Evolutionary conservation across 2,888 invertebrate species (phyloP).

Genomic region (Tryphoninae sp.): DNA sequence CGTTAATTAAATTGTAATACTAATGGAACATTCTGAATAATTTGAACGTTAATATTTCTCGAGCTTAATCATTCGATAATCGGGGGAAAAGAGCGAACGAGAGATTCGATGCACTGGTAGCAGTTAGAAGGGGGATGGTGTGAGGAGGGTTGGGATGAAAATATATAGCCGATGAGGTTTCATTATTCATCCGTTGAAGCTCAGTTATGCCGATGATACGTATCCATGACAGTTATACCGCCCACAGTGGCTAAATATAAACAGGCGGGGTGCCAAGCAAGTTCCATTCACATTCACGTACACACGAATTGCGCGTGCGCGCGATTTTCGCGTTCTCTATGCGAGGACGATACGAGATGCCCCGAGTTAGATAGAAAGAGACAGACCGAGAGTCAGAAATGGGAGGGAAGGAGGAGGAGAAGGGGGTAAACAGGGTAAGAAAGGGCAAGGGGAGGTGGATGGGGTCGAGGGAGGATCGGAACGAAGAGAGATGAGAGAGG

Average conservation of each 20-base stretch:
- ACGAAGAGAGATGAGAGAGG: slow-evolving; percentile 36
- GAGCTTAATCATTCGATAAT: slow-evolving; percentile 16
- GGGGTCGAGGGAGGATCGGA: slow-evolving; percentile 20
- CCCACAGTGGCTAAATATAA: slow-evolving; percentile 81
- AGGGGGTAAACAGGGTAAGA: background rate
- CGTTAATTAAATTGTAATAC: too few species aligned
- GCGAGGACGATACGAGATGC: slow-evolving; percentile 42
- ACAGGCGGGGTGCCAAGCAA: slow-evolving; percentile 80
- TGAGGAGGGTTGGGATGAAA: background rate
- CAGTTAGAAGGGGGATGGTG: background rate
- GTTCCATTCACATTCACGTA: slow-evolving; percentile 80
- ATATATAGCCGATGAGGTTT: slow-evolving; percentile 70
- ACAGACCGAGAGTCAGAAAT: slow-evolving; percentile 7
- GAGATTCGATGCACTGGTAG: background rate
- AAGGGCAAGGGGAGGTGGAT: slow-evolving; percentile 5
- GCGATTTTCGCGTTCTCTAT: slow-evolving; percentile 30
- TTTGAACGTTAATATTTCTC: background rate
- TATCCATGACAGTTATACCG: slow-evolving; percentile 81
- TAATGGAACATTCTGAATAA: background rate
- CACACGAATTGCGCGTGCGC: slow-evolving; percentile 63
- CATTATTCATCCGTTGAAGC: slow-evolving; percentile 80
- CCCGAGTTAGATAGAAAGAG: slow-evolving; percentile 32
- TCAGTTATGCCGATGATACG: slow-evolving; percentile 81
- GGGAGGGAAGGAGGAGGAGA: slow-evolving; percentile 22
- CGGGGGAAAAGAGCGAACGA: background rate